A percentile compares a stretch with the other conserved stretches of the same genome.
Conservation (phyloP, 2,888 invertebrate genomes). For the Parochlus steinenii region DNA sequence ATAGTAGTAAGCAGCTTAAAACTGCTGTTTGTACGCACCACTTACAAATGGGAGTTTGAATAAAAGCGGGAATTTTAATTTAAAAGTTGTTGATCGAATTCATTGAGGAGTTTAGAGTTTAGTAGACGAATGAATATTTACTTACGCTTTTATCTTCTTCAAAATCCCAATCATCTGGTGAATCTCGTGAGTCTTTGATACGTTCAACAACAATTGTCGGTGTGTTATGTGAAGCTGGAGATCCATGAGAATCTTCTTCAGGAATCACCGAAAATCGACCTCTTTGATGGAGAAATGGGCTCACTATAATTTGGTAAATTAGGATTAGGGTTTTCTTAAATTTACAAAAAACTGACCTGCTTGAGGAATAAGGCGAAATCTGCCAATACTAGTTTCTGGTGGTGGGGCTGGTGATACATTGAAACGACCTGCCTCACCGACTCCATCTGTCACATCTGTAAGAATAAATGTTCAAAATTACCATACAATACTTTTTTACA, state of each 20-base stretch:
- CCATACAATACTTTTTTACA: no score
- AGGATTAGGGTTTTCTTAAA: neutral
- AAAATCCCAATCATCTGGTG: constrained; percentile 32
- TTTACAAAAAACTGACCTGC: constrained; percentile 23
- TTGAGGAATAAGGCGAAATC: constrained; percentile 29
- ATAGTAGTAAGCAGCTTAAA: no score
- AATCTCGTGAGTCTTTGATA: constrained; percentile 24
- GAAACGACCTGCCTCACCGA: constrained; percentile 30
- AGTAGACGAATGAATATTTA: no score
- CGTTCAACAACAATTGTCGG: constrained; percentile 19
- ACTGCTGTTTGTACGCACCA: no score
- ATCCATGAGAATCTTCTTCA: constrained; percentile 31
- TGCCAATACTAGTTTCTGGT: constrained; percentile 23
- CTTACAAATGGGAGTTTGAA: no score
- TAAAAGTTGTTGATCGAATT: no score
- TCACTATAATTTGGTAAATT: constrained; percentile 16
- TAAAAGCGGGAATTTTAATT: no score
- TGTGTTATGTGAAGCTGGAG: constrained; percentile 25
- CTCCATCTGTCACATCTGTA: constrained; percentile 18
- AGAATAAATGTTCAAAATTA: no score
- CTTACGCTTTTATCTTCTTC: constrained; percentile 24
- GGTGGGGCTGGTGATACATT: constrained; percentile 32
- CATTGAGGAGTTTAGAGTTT: no score
- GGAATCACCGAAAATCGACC: constrained; percentile 32
- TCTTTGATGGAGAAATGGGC: constrained; percentile 28